Evolutionary conservation across 2,113 vertebrate species (phyloP).

Genomic region (Cyanoliseus patagonus): DNA sequence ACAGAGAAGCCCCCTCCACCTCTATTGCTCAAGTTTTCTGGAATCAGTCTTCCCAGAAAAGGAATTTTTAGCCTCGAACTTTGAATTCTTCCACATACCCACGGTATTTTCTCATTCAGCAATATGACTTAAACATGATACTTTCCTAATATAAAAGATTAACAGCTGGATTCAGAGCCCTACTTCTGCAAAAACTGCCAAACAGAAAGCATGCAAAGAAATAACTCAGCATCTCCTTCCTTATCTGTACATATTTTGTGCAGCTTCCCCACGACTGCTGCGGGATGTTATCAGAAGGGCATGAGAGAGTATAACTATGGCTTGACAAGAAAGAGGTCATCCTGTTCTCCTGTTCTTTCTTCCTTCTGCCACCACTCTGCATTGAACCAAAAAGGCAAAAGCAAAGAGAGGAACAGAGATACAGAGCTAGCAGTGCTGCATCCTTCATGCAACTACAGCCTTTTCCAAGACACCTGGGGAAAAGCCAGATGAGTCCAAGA

Average conservation of each 20-base stretch:
- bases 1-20: not conserved
- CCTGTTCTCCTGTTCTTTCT: not conserved
- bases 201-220: not conserved
- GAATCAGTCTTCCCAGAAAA: constrained; percentile 7
- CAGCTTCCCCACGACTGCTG: not conserved
- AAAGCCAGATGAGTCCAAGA: not conserved
- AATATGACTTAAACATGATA: not conserved
- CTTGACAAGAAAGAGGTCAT: not conserved
- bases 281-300: not conserved
- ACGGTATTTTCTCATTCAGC: not conserved
- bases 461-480: not conserved
- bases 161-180: not conserved
- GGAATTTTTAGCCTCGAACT: not conserved
- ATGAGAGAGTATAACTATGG: not conserved
- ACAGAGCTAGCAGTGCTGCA: not conserved
- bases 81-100: not conserved
- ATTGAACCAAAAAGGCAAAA: not conserved
- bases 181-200: not conserved
- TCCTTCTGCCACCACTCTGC: not conserved
- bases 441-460: not conserved
- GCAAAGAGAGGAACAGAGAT: not conserved
- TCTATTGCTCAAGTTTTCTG: constrained; percentile 20
- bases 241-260: not conserved
- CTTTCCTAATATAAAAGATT: not conserved
- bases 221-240: not conserved